A percentile compares a stretch with the other conserved stretches of the same genome.
phyloP scores from a whole-genome alignment of 2,797 vertebrate species.

The Argyrosomus regius region DNA sequence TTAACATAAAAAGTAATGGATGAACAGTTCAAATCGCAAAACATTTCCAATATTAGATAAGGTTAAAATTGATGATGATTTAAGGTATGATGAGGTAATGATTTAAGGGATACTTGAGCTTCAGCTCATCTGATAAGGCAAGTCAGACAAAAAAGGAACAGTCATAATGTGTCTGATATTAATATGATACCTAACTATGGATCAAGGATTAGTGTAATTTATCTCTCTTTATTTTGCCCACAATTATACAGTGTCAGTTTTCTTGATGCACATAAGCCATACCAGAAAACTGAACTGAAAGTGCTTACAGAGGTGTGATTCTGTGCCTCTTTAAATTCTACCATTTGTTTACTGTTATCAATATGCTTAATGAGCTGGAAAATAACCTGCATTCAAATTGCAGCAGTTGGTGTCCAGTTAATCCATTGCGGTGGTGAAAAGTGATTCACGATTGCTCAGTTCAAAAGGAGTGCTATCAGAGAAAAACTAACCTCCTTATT shows the following conservation, averaged over 20 bases:
- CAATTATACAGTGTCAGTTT: slow-evolving; percentile 35
- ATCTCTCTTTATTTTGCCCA: slow-evolving; percentile 6
- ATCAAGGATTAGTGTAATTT: not conserved
- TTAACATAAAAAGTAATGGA: not conserved
- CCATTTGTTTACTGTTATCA: slow-evolving; percentile 71
- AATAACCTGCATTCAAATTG: slow-evolving; percentile 68
- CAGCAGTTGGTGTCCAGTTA: slow-evolving; percentile 63
- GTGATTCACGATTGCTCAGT: slow-evolving; percentile 58
- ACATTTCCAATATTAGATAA: not conserved
- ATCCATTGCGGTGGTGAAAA: slow-evolving; percentile 54
- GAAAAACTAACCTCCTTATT: slow-evolving; percentile 59
- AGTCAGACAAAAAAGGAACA: not conserved
- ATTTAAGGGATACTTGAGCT: not conserved
- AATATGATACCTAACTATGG: not conserved
- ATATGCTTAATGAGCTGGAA: slow-evolving; percentile 71
- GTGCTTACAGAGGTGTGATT: slow-evolving; percentile 36
- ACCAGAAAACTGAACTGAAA: slow-evolving; percentile 61
- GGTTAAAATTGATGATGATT: too few relatives aligned
- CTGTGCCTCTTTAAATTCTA: slow-evolving; percentile 42
- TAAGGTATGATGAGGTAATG: too few relatives aligned
- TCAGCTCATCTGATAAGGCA: not conserved
- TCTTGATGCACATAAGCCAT: slow-evolving; percentile 21
- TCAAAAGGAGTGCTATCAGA: slow-evolving; percentile 58
- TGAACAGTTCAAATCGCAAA: not conserved
- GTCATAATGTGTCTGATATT: not conserved